These are phyloP conservation scores for Porites lutea DNA, from an alignment of 64 coral and sea anemone species.

Conservation along the genomic window DNA sequence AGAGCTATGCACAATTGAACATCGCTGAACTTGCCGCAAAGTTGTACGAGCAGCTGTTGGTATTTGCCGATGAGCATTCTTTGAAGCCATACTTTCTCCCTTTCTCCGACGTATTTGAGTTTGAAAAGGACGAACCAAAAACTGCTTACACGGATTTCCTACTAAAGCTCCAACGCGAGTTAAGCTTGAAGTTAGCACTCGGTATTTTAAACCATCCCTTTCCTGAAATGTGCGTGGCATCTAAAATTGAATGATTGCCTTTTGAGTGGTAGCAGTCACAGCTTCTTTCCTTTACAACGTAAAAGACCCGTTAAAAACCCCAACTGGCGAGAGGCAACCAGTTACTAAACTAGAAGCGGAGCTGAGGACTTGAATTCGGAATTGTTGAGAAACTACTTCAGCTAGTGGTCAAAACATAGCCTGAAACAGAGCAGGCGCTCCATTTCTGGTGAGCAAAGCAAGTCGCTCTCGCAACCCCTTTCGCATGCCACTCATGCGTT, in stretches of 20 bases:
- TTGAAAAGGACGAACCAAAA: slow-evolving; percentile 23
- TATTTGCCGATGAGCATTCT: not conserved
- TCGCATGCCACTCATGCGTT: too few relatives aligned
- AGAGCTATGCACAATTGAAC: not conserved
- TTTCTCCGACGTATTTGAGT: slow-evolving; percentile 27
- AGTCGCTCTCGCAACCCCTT: too few relatives aligned
- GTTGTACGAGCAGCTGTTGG: slow-evolving; percentile 8
- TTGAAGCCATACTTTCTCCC: slow-evolving; percentile 41
- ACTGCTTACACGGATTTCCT: not conserved
- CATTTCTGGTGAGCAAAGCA: too few relatives aligned
- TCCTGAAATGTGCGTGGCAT: slow-evolving; percentile 22
- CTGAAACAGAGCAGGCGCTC: too few relatives aligned
- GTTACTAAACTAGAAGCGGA: too few relatives aligned
- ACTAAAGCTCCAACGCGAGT: slow-evolving; percentile 13
- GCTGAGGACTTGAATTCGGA: too few relatives aligned
- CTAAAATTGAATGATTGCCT: slow-evolving; percentile 7
- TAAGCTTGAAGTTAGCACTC: slow-evolving; percentile 4
- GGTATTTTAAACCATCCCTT: not conserved
- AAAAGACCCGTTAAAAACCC: too few relatives aligned
- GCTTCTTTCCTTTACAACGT: too few relatives aligned
- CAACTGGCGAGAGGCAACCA: too few relatives aligned
- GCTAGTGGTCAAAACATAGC: too few relatives aligned
- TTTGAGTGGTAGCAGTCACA: not conserved
- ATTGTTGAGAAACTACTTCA: too few relatives aligned
- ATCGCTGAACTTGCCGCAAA: slow-evolving; percentile 23